These are phyloP conservation scores for Pholis gunnellus DNA, from an alignment of 2,113 vertebrate genomes.

Conservation along the genomic window DNA sequence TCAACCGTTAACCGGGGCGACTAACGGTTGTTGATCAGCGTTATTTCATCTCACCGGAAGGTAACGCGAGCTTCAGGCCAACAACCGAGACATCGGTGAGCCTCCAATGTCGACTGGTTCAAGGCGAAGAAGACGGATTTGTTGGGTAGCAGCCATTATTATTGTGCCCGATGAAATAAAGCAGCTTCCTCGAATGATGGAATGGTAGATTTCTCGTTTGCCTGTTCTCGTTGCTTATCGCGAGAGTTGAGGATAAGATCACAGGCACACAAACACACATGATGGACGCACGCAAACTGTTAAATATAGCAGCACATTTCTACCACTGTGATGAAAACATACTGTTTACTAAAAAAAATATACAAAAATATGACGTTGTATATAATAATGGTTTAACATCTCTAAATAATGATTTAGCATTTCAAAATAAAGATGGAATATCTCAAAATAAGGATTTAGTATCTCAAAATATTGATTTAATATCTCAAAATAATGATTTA, in stretches of 20 bases:
- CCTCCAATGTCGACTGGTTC: background rate
- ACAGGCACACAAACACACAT: too few relatives aligned
- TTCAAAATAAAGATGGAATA: too few relatives aligned
- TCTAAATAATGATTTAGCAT: too few relatives aligned
- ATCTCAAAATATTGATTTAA: too few relatives aligned
- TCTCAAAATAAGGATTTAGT: too few relatives aligned
- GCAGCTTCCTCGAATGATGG: slow-evolving; percentile 8
- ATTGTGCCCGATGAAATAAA: slow-evolving; percentile 7
- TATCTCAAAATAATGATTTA: too few relatives aligned
- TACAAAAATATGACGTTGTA: too few relatives aligned
- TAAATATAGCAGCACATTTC: too few relatives aligned
- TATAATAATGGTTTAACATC: too few relatives aligned
- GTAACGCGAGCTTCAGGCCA: slow-evolving; percentile 25
- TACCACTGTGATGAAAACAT: too few relatives aligned
- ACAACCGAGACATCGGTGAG: background rate
- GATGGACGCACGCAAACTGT: too few relatives aligned
- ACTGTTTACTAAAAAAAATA: too few relatives aligned
- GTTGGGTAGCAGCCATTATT: slow-evolving; percentile 65
- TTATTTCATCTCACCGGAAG: slow-evolving; percentile 36
- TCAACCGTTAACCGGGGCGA: background rate
- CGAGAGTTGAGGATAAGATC: slow-evolving; percentile 45
- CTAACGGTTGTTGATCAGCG: background rate
- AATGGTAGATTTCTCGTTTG: background rate
- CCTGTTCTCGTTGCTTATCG: slow-evolving; percentile 24
- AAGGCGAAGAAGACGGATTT: fast-evolving